phyloP scores from a whole-genome alignment of 2,888 invertebrate species.

The Stenodema calcarata region DNA sequence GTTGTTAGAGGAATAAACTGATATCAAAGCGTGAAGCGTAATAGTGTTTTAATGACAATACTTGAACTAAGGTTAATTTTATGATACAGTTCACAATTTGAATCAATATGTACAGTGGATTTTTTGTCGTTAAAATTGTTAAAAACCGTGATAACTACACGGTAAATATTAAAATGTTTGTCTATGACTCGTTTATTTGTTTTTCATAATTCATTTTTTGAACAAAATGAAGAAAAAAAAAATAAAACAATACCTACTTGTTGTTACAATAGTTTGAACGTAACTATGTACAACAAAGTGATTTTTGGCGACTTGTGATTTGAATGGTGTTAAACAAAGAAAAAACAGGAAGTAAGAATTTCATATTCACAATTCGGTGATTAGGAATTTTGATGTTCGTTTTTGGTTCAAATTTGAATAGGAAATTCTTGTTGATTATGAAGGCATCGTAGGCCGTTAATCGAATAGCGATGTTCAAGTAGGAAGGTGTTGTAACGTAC shows the following conservation, averaged over 20 bases:
- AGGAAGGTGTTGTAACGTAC: too few relatives aligned
- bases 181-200: background rate
- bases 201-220: background rate
- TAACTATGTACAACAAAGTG: background rate
- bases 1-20: background rate
- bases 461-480: too few relatives aligned
- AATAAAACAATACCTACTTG: too few relatives aligned
- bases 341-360: too few relatives aligned
- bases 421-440: too few relatives aligned
- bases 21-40: constrained; percentile 15
- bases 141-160: background rate
- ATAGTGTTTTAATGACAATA: background rate
- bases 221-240: too few relatives aligned
- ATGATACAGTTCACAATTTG: background rate
- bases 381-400: too few relatives aligned
- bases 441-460: too few relatives aligned
- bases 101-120: constrained; percentile 21
- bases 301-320: too few relatives aligned
- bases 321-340: too few relatives aligned
- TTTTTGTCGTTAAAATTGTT: constrained; percentile 14
- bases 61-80: constrained; percentile 26
- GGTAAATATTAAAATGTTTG: background rate
- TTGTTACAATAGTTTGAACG: background rate
- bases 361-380: too few relatives aligned
- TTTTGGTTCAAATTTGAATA: too few relatives aligned